Percentiles rank a stretch among this genome's conserved stretches.
Conservation (phyloP, 2,113 vertebrate species). For the Fregetta grallaria region DNA sequence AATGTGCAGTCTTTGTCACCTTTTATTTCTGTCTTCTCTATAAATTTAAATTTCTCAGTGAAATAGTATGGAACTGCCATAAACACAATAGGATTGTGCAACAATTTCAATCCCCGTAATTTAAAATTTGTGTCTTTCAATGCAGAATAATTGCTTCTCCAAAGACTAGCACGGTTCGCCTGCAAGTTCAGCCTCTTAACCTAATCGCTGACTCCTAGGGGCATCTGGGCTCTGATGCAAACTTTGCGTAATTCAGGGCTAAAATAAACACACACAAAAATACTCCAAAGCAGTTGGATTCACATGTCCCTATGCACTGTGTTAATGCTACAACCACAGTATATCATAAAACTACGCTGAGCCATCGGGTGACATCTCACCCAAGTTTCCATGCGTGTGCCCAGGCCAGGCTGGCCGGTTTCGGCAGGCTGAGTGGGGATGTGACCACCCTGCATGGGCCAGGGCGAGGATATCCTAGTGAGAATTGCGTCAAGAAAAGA, state of each 20-base stretch:
- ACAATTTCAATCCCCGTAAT: not conserved
- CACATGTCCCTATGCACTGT: rapidly evolving
- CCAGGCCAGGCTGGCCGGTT: rapidly evolving
- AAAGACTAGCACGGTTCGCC: not conserved
- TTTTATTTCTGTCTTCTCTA: not conserved
- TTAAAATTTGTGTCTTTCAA: not conserved
- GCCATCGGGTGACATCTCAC: not conserved
- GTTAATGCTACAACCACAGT: rapidly evolving
- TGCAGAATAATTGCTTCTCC: constrained; percentile 22
- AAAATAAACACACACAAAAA: not conserved
- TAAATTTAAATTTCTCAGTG: not conserved
- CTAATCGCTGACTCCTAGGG: not conserved
- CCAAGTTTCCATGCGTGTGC: rapidly evolving
- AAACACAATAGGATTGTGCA: not conserved
- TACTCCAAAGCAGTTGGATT: not conserved
- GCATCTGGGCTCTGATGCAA: not conserved
- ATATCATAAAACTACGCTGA: rapidly evolving
- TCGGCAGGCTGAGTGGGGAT: rapidly evolving
- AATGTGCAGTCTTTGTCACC: not conserved
- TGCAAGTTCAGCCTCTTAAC: not conserved
- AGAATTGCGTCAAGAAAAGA: rapidly evolving
- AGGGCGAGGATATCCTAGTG: no score
- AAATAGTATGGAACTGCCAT: not conserved
- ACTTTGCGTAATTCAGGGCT: not conserved
- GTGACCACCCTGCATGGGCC: rapidly evolving